phyloP scores from a whole-genome alignment of 1,140 invertebrate genomes.

The Drosophila oshimai region DNA sequence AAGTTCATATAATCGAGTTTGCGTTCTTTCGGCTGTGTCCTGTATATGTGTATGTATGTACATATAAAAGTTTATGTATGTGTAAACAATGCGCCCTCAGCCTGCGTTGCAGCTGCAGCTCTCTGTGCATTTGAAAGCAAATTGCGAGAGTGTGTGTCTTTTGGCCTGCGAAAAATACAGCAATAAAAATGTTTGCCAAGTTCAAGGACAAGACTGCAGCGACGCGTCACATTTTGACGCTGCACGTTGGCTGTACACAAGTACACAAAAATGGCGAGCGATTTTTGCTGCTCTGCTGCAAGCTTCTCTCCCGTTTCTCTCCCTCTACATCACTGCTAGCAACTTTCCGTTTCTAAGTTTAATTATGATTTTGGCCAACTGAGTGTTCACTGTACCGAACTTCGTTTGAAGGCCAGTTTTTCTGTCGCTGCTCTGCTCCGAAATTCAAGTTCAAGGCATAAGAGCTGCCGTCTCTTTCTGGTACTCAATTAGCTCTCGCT shows the following conservation, averaged over 20 bases:
- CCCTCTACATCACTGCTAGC: not conserved
- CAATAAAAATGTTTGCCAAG: constrained; percentile 52
- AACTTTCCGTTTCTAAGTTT: no score
- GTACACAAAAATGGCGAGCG: not conserved
- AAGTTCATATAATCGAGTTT: no score
- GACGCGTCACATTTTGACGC: constrained; percentile 56
- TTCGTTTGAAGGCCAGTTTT: constrained; percentile 52
- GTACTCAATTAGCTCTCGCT: constrained; percentile 43
- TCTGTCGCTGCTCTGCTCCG: constrained; percentile 7
- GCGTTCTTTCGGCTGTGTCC: no score
- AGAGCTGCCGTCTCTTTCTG: constrained; percentile 22
- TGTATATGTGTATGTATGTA: not conserved
- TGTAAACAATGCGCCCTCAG: not conserved
- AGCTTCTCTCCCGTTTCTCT: constrained; percentile 15
- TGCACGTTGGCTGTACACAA: constrained; percentile 55
- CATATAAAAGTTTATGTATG: no score
- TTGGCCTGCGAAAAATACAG: not conserved
- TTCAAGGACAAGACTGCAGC: constrained; percentile 69
- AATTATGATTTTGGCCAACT: constrained; percentile 12
- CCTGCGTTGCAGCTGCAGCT: constrained; percentile 27
- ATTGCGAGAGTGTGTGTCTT: constrained; percentile 19
- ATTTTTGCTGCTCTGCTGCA: constrained; percentile 39
- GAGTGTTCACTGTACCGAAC: constrained; percentile 49
- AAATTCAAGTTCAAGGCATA: constrained; percentile 67
- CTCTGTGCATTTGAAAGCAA: constrained; percentile 33